phyloP scores from a whole-genome alignment of 1,140 invertebrate genomes.

The Caerostris darwini region DNA sequence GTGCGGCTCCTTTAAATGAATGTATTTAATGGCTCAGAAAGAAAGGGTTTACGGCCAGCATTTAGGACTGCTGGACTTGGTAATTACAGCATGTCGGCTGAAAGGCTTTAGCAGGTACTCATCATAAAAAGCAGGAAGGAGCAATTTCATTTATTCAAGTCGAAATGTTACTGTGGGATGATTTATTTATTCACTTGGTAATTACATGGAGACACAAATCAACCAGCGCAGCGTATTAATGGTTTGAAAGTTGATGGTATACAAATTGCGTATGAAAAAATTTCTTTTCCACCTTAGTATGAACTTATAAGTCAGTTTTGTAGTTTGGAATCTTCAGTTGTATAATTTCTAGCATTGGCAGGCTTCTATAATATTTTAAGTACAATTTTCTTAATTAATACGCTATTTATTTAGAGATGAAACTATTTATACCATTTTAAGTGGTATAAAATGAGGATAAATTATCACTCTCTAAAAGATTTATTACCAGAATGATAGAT shows the following conservation, averaged over 20 bases:
- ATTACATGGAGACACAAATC: conserved; percentile 36
- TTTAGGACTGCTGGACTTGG: not conserved
- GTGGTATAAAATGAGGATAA: too few relatives aligned
- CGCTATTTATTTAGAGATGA: too few relatives aligned
- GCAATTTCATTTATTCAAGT: conserved; percentile 59
- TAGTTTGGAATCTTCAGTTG: not conserved
- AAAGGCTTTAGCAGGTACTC: conserved; percentile 34
- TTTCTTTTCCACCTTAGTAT: not conserved
- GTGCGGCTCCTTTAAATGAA: conserved; percentile 23
- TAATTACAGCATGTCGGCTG: conserved; percentile 68
- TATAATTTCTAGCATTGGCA: too few relatives aligned
- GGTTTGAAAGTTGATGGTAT: not conserved
- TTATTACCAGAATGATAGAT: too few relatives aligned
- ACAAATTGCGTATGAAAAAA: not conserved
- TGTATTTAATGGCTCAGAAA: conserved; percentile 33
- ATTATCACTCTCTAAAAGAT: too few relatives aligned
- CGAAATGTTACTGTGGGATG: conserved; percentile 12
- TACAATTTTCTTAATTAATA: too few relatives aligned
- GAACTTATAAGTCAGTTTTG: not conserved
- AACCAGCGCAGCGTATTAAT: not conserved
- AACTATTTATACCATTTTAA: too few relatives aligned
- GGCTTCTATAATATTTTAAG: too few relatives aligned
- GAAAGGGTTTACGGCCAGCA: conserved; percentile 47
- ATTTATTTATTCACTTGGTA: conserved; percentile 53
- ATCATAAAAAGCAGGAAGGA: conserved; percentile 16